These are phyloP conservation scores for Apotomis turbidana DNA, from an alignment of 2,888 invertebrate species.

Conservation along the genomic window DNA sequence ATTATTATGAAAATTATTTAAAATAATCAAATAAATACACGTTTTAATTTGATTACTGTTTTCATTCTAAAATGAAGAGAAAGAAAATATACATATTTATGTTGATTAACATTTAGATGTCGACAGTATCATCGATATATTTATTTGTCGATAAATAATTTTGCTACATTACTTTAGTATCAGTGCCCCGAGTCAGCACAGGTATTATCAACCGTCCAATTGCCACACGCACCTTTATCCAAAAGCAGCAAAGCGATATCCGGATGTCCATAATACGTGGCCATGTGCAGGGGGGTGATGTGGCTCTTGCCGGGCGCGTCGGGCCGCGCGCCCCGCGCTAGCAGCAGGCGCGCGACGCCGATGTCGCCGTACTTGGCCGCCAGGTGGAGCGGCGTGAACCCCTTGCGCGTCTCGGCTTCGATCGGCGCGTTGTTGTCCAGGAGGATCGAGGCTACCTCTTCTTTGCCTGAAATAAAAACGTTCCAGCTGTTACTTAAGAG, in stretches of 20 bases:
- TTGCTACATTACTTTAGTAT: too few relatives aligned
- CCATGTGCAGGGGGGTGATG: constrained; percentile 97
- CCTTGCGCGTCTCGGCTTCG: constrained; percentile 96
- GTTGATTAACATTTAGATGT: too few relatives aligned
- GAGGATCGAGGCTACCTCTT: constrained; percentile 94
- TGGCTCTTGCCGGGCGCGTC: constrained; percentile 96
- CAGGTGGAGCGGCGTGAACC: constrained; percentile 98
- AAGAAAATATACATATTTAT: too few relatives aligned
- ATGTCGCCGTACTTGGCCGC: constrained; percentile 99
- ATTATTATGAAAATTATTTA: too few relatives aligned
- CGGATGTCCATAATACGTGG: constrained; percentile 98
- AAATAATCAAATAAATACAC: too few relatives aligned
- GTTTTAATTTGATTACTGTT: too few relatives aligned
- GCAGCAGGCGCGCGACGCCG: constrained; percentile 92
- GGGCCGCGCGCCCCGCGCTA: constrained; percentile 94
- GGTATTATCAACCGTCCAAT: too few relatives aligned
- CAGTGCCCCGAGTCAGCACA: too few relatives aligned
- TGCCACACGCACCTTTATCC: constrained; percentile 87
- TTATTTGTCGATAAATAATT: too few relatives aligned
- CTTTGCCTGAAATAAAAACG: constrained; percentile 82
- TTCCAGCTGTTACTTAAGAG: too few relatives aligned
- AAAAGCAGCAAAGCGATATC: constrained; percentile 94
- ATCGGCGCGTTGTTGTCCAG: constrained; percentile 96
- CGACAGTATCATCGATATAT: too few relatives aligned
- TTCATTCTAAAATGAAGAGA: too few relatives aligned